phyloP scores from a whole-genome alignment of 2,113 vertebrate species.

The Ophthalmolycus amberensis region DNA sequence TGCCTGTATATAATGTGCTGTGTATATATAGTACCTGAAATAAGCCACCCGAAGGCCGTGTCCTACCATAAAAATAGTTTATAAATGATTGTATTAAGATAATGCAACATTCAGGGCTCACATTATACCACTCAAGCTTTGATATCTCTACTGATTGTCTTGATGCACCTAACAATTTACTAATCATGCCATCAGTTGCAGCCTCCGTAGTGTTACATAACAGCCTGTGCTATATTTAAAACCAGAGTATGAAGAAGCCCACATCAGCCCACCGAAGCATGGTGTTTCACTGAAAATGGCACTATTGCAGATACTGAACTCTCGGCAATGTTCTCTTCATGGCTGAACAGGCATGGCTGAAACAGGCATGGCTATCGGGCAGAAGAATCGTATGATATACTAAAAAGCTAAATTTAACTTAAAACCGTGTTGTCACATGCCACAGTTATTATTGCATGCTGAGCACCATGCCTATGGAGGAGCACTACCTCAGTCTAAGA shows the following conservation, averaged over 20 bases:
- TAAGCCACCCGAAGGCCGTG: not conserved
- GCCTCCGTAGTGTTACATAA: conserved; percentile 75
- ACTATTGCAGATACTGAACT: conserved; percentile 29
- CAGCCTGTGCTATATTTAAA: conserved; percentile 78
- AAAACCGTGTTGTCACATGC: conserved; percentile 2
- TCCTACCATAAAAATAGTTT: conserved; percentile 4
- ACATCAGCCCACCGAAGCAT: conserved; percentile 72
- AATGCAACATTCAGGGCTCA: not conserved
- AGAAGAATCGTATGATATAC: conserved; percentile 5
- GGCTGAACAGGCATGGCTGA: not conserved
- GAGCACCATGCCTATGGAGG: not conserved
- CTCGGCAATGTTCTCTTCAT: conserved; percentile 15
- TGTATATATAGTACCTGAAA: not conserved
- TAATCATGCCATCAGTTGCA: conserved; percentile 66
- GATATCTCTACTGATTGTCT: conserved; percentile 44
- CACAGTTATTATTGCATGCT: conserved; percentile 17
- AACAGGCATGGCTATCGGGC: not conserved
- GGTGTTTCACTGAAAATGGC: conserved; percentile 57
- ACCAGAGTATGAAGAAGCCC: conserved; percentile 73
- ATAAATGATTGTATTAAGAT: conserved; percentile 9
- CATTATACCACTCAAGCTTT: not conserved
- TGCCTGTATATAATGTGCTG: not conserved
- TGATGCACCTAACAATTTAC: conserved; percentile 52
- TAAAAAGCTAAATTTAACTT: conserved; percentile 17
- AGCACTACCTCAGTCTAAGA: not conserved